These are phyloP conservation scores for Meloidogyne floridensis DNA, from an alignment of 1,140 invertebrate genomes.

Conservation along the genomic window DNA sequence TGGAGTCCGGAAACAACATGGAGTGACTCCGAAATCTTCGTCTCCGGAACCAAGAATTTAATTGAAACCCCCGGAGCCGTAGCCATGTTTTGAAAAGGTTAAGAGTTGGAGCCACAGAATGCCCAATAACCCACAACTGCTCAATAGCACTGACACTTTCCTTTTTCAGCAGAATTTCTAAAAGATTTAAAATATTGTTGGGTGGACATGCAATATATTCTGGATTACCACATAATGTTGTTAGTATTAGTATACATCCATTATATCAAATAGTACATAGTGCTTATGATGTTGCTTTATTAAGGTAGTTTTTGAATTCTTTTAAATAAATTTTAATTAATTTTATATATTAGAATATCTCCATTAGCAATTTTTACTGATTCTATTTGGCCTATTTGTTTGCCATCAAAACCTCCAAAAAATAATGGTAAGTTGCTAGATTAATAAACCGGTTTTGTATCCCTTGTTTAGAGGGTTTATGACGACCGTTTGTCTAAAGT, in stretches of 20 bases:
- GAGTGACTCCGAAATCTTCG: too few species aligned
- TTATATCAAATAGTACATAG: slow-evolving; percentile 39
- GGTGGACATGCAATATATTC: slow-evolving; percentile 38
- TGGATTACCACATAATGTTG: slow-evolving; percentile 28
- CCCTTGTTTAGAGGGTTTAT: too few species aligned
- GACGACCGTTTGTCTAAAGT: too few species aligned
- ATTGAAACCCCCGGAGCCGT: too few species aligned
- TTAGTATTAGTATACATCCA: slow-evolving; percentile 35
- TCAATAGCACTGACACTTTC: not conserved
- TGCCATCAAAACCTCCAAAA: slow-evolving; percentile 26
- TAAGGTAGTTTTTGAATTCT: slow-evolving; percentile 14
- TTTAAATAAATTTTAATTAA: not conserved
- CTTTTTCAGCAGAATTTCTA: slow-evolving; percentile 23
- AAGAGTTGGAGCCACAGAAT: too few species aligned
- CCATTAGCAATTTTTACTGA: slow-evolving; percentile 26
- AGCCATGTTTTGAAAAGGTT: too few species aligned
- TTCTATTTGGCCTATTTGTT: slow-evolving; percentile 33
- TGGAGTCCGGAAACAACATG: too few species aligned
- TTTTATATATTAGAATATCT: slow-evolving; percentile 14
- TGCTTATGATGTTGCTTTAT: slow-evolving; percentile 44
- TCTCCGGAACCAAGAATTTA: too few species aligned
- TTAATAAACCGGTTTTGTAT: too few species aligned
- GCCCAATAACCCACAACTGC: too few species aligned
- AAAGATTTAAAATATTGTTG: slow-evolving; percentile 24
- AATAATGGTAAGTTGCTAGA: slow-evolving; percentile 8